These are phyloP conservation scores for Littorina saxatilis DNA, from an alignment of 1,140 invertebrate species.

Conservation along the genomic window DNA sequence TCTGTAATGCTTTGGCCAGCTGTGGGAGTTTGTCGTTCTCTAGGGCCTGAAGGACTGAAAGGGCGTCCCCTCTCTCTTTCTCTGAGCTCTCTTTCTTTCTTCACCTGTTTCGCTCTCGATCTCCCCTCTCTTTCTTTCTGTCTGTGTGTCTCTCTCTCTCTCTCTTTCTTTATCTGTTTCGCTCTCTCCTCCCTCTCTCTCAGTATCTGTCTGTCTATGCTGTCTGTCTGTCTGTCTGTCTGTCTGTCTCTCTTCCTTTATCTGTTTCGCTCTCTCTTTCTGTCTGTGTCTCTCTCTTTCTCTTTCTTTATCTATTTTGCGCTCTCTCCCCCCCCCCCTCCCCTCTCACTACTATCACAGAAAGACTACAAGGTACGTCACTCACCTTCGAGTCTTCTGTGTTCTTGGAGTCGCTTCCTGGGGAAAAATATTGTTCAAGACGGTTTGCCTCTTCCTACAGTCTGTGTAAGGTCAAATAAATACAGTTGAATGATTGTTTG, in stretches of 20 bases:
- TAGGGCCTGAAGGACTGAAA: background rate
- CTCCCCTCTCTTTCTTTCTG: background rate
- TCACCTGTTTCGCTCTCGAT: too few species aligned
- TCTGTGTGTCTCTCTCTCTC: slow-evolving; percentile 8
- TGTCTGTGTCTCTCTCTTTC: background rate
- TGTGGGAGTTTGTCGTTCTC: background rate
- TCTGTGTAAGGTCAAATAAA: too few species aligned
- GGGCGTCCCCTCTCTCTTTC: background rate
- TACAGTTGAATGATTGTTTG: too few species aligned
- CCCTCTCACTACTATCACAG: background rate
- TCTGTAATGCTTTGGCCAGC: background rate
- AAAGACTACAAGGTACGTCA: too few species aligned
- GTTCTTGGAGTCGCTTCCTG: too few species aligned
- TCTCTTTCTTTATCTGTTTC: background rate
- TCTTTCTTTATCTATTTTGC: background rate
- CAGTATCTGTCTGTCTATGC: background rate
- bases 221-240: background rate
- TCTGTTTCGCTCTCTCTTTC: background rate
- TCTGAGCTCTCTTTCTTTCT: too few species aligned
- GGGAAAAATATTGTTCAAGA: too few species aligned
- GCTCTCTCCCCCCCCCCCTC: background rate
- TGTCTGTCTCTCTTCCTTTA: background rate
- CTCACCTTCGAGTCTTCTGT: too few species aligned
- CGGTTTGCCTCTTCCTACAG: too few species aligned
- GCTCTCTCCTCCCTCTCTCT: too few species aligned